A percentile compares a stretch with the other conserved stretches of the same genome.
Conservation (phyloP, 2,113 vertebrate species). For the Cricetomys ansorgei region DNA sequence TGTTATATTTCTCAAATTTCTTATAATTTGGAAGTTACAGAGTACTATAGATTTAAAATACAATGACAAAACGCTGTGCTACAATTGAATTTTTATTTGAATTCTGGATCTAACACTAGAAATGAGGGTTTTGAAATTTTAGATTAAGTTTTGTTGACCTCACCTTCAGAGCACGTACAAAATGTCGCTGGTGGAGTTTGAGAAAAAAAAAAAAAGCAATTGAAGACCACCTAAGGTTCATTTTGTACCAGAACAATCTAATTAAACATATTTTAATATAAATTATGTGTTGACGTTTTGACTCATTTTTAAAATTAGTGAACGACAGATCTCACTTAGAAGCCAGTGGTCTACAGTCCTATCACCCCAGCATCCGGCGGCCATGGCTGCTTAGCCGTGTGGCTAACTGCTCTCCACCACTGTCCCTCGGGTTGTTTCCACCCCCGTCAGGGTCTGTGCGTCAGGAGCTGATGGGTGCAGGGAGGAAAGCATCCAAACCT, state of each 20-base stretch:
- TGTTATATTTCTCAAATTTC: slow-evolving; percentile 7
- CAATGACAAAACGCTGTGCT: neutral
- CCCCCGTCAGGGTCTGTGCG: no score
- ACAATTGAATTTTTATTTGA: slow-evolving; percentile 26
- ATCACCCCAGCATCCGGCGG: no score
- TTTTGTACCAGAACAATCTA: neutral
- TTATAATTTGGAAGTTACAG: neutral
- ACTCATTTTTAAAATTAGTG: neutral
- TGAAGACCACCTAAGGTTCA: neutral
- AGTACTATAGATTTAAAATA: neutral
- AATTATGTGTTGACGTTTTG: neutral
- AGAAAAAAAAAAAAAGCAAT: neutral
- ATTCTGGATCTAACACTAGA: neutral
- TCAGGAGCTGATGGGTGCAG: neutral
- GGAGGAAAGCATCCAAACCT: neutral
- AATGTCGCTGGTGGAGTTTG: neutral
- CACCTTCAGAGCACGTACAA: neutral
- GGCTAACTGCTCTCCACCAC: no score
- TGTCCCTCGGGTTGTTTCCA: no score
- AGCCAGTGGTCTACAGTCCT: neutral
- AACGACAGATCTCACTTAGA: neutral
- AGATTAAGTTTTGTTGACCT: slow-evolving; percentile 4
- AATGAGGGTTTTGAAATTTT: slow-evolving; percentile 10
- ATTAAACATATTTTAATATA: neutral
- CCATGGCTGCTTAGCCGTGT: neutral